Evolutionary conservation across 2,113 vertebrate species (phyloP), one percentile per base, ranked within the genome.

Genomic region (Saccopteryx leptura): DNA sequence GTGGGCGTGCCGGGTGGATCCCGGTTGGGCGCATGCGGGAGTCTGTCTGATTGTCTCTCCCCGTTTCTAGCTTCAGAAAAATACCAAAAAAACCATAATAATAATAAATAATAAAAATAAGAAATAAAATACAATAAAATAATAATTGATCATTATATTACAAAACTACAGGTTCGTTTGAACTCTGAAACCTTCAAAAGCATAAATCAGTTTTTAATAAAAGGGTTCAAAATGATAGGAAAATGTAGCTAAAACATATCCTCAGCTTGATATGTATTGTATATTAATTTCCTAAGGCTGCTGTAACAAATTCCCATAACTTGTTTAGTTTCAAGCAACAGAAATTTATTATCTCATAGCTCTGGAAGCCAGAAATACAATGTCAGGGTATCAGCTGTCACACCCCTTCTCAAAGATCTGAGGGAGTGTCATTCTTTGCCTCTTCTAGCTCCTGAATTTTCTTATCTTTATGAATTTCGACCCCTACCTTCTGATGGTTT

Each of bases 221-320:
- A 95, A 95, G 93, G 91, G 4, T 65, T 58, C 69, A 84, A 91
- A 97, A 85, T 85, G 76, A 9, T 9, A 28, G 23, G 23, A 95
- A 97, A 82, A 95, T 12, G 5, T 93, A 66, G 68, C 63, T 94
- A 96, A 95, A 90, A 31, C 1, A 4, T 33, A 79, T 60, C 56
- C 39, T 88, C 33, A 88, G 68, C 69, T 95, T 72, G 28, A 93
- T 61, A 48, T 17, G 1, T 21, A 2, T 61, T 17, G 1, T 21
- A 2, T 61, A 26, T 69, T 68, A 28, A 12, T 76, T 87, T 68
- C 19, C 19, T 58, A 76, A 52, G 75, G 31, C 7, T 56, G 31
- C 33, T 2, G 18, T n/a, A 33, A 81, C 26, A 68, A 63, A 82
- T 68, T 60, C 12, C 11, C 21, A 46, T 11, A 15, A 5, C 19